phyloP scores from a whole-genome alignment of 2,797 vertebrate species.

The Catamblyrhynchus diadema region DNA sequence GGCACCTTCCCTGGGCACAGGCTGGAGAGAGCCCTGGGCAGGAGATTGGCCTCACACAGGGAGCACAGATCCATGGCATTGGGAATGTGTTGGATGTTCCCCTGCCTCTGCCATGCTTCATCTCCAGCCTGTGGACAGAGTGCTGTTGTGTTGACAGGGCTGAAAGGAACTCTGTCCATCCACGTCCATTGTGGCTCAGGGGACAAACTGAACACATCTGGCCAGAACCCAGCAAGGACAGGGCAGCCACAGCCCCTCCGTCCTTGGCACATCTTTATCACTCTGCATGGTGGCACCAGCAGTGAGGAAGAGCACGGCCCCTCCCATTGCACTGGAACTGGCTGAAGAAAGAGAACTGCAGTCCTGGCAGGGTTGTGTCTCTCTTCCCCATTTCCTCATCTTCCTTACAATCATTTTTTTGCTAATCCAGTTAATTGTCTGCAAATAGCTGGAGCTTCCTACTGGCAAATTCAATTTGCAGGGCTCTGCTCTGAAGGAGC shows the following conservation, averaged over 20 bases:
- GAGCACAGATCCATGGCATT: background rate
- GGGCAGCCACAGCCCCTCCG: background rate
- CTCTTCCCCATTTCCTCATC: background rate
- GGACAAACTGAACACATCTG: background rate
- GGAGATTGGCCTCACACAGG: background rate
- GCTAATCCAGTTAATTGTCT: slow-evolving; percentile 31
- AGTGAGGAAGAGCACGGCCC: fast-evolving
- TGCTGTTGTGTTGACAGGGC: background rate
- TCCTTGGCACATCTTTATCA: background rate
- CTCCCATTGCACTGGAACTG: background rate
- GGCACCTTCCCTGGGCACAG: background rate
- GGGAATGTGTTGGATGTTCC: background rate
- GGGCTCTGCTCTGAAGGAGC: background rate
- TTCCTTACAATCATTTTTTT: background rate
- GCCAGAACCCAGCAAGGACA: background rate
- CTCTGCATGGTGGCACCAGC: background rate
- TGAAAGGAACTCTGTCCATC: background rate
- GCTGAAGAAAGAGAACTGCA: background rate
- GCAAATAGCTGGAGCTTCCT: slow-evolving; percentile 25
- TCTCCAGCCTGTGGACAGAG: background rate
- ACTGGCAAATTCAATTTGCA: slow-evolving; percentile 39
- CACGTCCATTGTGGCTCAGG: background rate
- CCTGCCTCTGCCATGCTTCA: background rate
- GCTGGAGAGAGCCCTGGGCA: background rate
- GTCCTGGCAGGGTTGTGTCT: background rate